Base-by-base conservation (phyloP, 2,113 vertebrate genomes). In the Tamias sibiricus region DNA sequence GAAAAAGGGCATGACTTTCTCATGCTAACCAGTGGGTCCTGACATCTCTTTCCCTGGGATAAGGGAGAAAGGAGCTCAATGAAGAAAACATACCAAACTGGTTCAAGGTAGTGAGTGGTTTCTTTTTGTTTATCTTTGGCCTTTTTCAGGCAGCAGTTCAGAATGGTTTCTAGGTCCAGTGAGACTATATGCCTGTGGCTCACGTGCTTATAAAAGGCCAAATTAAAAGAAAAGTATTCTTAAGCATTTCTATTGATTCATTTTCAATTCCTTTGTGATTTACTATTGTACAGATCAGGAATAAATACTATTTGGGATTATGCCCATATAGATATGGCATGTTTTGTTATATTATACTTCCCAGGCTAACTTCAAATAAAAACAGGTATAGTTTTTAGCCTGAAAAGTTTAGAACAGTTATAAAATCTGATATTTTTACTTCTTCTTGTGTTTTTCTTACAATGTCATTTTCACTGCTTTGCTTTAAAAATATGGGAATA, bases 351-450 rank as follows among this genome's bases (percentile, higher is more conserved):
- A 10, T 91, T 88, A 72, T 4, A 12, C 72, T 97, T 96, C 24
- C 66, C 69, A 74, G 8, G 10, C 72, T 95, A 81, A 95, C 35
- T 54, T 91, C 85, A 62, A 79, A 62, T 62, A 62, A 76, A 94
- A 64, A 37, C 6, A 82, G 30, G 3, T 91, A 37, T 92, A 87
- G 57, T 68, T 91, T 97, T 77, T 64, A 64, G 11, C 72, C 30
- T 96, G 84, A 62, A 86, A 71, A 20, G 42, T 96, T 96, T 75
- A 76, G 49, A 12, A 24, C 52, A 66, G 44, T 87, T 95, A 92
- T 92, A 95, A 92, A 83, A 84, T 79, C 19, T 84, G 71, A 71
- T 92, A 81, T 80, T 77, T 97, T 97, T 40, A n/a, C 71, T 89
- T 64, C 91, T 68, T 85, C 71, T 49, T 93, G 10, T 74, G 7